phyloP scores from a whole-genome alignment of 2,888 invertebrate species.

The Caenorhabditis wallacei region DNA sequence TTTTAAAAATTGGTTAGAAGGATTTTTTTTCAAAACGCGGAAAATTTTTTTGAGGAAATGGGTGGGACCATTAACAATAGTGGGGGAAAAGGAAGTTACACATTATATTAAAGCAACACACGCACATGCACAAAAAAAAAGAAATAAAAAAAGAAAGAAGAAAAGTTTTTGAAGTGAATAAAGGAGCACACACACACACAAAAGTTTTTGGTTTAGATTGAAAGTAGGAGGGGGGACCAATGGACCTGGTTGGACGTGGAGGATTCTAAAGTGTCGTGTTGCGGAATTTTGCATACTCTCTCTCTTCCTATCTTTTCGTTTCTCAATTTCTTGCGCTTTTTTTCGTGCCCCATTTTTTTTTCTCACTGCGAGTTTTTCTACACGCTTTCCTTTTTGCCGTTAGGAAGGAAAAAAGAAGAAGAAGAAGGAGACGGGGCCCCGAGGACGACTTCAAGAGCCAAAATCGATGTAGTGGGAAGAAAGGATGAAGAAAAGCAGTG shows the following conservation, averaged over 20 bases:
- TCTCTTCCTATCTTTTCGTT: constrained; percentile 51
- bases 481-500: constrained; percentile 11
- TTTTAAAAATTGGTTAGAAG: too few species aligned
- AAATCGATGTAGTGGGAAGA: constrained; percentile 40
- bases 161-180: constrained; percentile 58
- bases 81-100: constrained; percentile 58
- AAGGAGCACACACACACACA: constrained; percentile 45
- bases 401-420: constrained; percentile 37
- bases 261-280: constrained; percentile 65
- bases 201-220: constrained; percentile 59
- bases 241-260: constrained; percentile 61
- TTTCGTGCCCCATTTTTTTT: constrained; percentile 8
- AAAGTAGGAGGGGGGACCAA: constrained; percentile 50
- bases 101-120: constrained; percentile 46
- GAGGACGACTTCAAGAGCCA: constrained; percentile 49
- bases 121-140: constrained; percentile 28
- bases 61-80: constrained; percentile 32
- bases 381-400: constrained; percentile 35
- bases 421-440: constrained; percentile 15
- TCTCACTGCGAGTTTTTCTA: constrained; percentile 42
- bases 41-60: constrained; percentile 12
- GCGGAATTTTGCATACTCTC: constrained; percentile 64
- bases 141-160: constrained; percentile 36
- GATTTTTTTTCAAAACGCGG: not conserved
- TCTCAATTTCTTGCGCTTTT: constrained; percentile 45